Evolutionary conservation across 2,797 vertebrate species (phyloP).

Genomic region (Adelosebastes latens): DNA sequence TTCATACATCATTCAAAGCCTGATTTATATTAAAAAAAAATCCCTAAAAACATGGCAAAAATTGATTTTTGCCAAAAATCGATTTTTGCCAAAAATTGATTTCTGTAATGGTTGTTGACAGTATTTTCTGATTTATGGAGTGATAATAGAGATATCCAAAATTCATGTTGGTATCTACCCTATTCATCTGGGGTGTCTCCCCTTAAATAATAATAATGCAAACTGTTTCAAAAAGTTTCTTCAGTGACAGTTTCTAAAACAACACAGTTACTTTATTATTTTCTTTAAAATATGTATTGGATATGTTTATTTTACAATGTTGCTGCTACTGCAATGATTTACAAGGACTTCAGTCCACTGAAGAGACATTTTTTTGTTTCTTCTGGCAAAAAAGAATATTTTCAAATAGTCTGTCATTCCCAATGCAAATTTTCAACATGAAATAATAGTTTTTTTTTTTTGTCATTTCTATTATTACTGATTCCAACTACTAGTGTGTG

Average conservation of each 20-base stretch:
- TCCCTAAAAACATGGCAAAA: too few relatives aligned
- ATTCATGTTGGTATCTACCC: too few relatives aligned
- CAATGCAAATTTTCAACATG: not conserved
- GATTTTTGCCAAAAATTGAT: too few relatives aligned
- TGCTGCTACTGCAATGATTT: not conserved
- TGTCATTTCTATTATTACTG: not conserved
- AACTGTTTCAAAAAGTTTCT: not conserved
- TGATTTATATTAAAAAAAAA: too few relatives aligned
- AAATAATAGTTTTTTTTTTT: not conserved
- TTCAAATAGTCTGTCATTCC: not conserved
- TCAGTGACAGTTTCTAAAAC: not conserved
- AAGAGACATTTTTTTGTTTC: not conserved
- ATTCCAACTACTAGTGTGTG: not conserved
- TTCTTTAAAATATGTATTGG: conserved; percentile 4
- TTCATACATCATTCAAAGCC: too few relatives aligned
- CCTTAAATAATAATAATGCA: not conserved
- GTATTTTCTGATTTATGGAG: too few relatives aligned
- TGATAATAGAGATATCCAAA: too few relatives aligned
- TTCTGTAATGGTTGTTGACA: too few relatives aligned
- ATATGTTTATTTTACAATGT: conserved; percentile 4
- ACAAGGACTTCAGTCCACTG: not conserved
- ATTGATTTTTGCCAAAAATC: too few relatives aligned
- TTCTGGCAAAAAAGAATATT: not conserved
- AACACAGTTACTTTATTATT: not conserved
- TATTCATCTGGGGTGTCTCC: too few relatives aligned